Evolutionary conservation across 2,797 vertebrate genomes (phyloP).

Genomic region (Platalea minor): DNA sequence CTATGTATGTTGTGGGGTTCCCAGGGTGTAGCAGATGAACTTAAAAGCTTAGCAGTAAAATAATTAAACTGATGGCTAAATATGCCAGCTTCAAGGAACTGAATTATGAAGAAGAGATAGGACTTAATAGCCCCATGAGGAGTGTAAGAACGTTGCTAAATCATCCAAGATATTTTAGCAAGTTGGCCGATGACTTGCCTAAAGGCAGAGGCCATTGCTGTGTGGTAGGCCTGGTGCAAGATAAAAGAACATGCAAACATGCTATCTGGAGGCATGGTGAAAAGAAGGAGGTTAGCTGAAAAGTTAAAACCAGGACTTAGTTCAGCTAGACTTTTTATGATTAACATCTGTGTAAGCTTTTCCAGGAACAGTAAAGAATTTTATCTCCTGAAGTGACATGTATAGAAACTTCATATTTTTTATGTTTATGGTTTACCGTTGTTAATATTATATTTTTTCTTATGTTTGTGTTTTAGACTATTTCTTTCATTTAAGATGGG

Average conservation of each 20-base stretch:
- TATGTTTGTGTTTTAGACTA: neutral
- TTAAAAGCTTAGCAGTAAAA: slow-evolving; percentile 30
- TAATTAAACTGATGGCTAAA: slow-evolving; percentile 20
- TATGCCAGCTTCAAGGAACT: neutral
- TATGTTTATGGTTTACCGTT: neutral
- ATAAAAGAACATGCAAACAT: neutral
- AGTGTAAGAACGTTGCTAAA: slow-evolving; percentile 34
- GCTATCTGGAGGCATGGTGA: neutral
- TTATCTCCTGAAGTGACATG: neutral
- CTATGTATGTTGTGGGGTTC: neutral
- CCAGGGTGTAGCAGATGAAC: neutral
- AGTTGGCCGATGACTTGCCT: neutral
- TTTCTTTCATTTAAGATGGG: neutral
- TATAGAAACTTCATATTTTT: neutral
- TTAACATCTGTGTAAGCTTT: neutral
- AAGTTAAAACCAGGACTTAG: neutral
- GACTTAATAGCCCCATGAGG: neutral
- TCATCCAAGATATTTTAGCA: slow-evolving; percentile 1
- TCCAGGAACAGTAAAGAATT: neutral
- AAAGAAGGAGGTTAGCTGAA: neutral
- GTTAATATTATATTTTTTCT: neutral
- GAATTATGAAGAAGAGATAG: slow-evolving; percentile 16
- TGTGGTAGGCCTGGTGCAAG: neutral
- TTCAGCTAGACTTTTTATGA: neutral
- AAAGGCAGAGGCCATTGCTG: neutral